Evolutionary conservation across 1,140 invertebrate genomes (phyloP), one percentile per base, ranked within the genome.

Genomic region (Drosophila watanabei): DNA sequence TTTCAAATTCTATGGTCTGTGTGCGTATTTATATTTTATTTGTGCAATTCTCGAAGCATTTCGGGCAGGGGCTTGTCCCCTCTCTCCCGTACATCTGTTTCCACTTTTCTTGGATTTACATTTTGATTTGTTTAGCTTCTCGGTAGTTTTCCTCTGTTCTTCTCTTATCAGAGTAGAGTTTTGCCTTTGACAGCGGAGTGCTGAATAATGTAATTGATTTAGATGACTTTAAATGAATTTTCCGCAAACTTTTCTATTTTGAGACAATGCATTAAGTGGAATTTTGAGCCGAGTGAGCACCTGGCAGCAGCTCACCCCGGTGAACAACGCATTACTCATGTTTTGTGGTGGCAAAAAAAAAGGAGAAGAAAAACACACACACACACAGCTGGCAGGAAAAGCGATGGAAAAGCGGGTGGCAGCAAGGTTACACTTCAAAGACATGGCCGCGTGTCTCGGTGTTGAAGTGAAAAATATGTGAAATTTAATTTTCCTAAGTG

Each of bases 401-500:
- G 35, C 54, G 35, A 16, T 57, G 54, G 54, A 59, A 46, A 66
- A 73, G 35, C 28, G 46, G 51, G 18, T 10, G 65, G 43, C 33
- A 43, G 64, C 48, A 2, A 61, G 39, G 35, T 70, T 89, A 85
- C 85, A 85, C 79, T 86, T 86, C 70, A 81, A 90, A 84, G 79
- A 84, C 80, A 90, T 82, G 79, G 71, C 77, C 77, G 62, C 76
- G 49, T 59, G 56, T 65, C 43, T 58, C 61, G 60, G 80, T 51
- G 80, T 85, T 89, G 85, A 90, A 90, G 82, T 88, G 79, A 89
- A 89, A 90, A 90, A 90, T 90, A 90, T 90, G 87, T 90, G 86
- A 90, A 90, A 90, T 90, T 90, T 90, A 90, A 90, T 90, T 90
- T 90, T 86, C 82, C 82, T 90, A 91, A 90, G 86, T 90, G 86